Evolutionary conservation across 1,140 invertebrate genomes (phyloP).

Genomic region (Sminthurides bifidus): DNA sequence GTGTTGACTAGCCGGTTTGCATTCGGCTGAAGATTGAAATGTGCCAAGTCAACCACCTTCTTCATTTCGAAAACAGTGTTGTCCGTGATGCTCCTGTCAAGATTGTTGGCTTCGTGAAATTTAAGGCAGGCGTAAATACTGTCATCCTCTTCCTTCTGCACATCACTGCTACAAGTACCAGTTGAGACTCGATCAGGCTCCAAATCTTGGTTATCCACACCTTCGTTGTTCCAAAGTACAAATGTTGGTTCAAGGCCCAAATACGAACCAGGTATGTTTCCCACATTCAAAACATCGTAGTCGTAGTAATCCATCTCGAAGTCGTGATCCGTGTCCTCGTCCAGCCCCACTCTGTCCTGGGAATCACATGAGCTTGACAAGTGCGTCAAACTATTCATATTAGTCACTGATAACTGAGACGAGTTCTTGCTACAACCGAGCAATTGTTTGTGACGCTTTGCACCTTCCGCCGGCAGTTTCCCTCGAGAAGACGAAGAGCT

Average conservation of each 20-base stretch:
- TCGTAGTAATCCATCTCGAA: slow-evolving; percentile 32
- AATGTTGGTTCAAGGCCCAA: slow-evolving; percentile 27
- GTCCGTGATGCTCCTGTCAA: not conserved
- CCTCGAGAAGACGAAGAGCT: no score
- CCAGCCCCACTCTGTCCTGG: slow-evolving; percentile 4
- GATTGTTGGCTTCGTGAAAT: not conserved
- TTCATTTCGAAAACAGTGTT: no score
- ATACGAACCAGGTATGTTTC: slow-evolving; percentile 28
- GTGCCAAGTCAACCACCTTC: not conserved
- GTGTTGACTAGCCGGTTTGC: not conserved
- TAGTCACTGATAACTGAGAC: slow-evolving; percentile 9
- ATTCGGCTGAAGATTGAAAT: not conserved
- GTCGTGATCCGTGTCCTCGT: slow-evolving; percentile 21
- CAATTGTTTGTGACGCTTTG: not conserved
- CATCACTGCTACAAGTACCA: not conserved
- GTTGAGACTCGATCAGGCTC: not conserved
- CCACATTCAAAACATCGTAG: slow-evolving; percentile 27
- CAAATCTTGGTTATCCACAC: not conserved
- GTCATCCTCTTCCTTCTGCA: not conserved
- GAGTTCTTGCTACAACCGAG: not conserved
- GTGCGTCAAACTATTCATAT: slow-evolving; percentile 1
- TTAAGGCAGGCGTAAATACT: not conserved
- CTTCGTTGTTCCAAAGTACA: slow-evolving; percentile 28
- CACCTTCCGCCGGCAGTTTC: not conserved
- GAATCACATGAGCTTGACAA: slow-evolving; percentile 6